phyloP scores from a whole-genome alignment of 2,888 invertebrate genomes.

The Diabrotica balteata region DNA sequence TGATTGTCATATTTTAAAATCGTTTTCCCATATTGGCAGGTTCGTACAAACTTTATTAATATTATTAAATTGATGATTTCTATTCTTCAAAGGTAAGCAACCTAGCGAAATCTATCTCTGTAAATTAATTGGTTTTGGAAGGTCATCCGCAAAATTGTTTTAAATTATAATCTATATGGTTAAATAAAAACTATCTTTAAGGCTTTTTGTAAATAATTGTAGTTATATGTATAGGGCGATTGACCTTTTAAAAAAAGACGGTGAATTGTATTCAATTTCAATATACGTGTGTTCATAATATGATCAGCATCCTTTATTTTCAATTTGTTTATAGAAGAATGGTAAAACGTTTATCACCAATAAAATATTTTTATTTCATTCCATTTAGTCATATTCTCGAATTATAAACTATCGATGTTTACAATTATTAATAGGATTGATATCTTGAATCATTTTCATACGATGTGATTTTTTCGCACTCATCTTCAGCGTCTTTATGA shows the following conservation, averaged over 20 bases:
- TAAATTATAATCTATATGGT: not conserved
- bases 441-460: too few species aligned
- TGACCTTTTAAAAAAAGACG: constrained; percentile 20
- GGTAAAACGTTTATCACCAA: too few species aligned
- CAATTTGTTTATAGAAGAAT: too few species aligned
- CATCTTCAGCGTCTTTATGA: too few species aligned
- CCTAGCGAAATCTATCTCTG: constrained; percentile 6
- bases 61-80: constrained; percentile 17
- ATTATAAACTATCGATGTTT: too few species aligned
- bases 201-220: constrained; percentile 11
- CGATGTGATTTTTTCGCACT: too few species aligned
- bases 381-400: too few species aligned
- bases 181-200: constrained; percentile 9
- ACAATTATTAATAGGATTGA: too few species aligned
- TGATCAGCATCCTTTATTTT: too few species aligned
- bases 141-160: constrained; percentile 10
- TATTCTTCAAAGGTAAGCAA: constrained; percentile 38
- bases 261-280: constrained; percentile 19
- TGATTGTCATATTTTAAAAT: constrained; percentile 1
- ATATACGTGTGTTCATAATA: too few species aligned
- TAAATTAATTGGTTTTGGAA: constrained; percentile 18
- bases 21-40: constrained; percentile 27
- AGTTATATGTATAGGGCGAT: not conserved
- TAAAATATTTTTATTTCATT: too few species aligned
- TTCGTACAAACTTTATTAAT: constrained; percentile 36